Conservation (phyloP, 2,113 vertebrate genomes). For the Mustelus asterias region DNA sequence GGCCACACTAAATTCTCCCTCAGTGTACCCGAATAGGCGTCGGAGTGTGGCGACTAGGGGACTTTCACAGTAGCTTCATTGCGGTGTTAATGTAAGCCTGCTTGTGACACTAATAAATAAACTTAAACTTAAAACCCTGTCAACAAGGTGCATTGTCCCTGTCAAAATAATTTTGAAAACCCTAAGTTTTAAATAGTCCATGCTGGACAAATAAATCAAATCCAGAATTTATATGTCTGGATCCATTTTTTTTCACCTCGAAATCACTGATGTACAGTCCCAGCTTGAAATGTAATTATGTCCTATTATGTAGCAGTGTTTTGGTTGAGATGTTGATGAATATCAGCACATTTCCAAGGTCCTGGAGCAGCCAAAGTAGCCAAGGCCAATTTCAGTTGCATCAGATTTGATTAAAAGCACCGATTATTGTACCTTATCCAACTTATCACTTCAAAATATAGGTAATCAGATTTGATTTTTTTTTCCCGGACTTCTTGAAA, state of each 20-base stretch:
- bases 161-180: background rate
- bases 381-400: background rate
- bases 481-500: background rate
- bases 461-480: background rate
- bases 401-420: conserved; percentile 24
- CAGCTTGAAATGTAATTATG: background rate
- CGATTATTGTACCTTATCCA: background rate
- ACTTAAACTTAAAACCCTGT: too few species aligned
- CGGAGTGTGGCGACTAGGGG: too few species aligned
- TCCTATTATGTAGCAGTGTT: background rate
- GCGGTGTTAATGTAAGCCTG: too few species aligned
- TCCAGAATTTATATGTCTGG: background rate
- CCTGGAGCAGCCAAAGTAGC: conserved; percentile 4
- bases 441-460: conserved; percentile 13
- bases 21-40: too few species aligned
- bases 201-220: background rate
- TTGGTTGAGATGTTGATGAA: background rate
- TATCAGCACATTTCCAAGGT: conserved; percentile 7
- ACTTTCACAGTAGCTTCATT: too few species aligned
- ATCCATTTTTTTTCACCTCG: background rate
- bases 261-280: background rate
- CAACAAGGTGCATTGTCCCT: background rate
- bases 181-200: background rate
- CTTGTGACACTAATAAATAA: too few species aligned
- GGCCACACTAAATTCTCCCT: too few species aligned